A percentile compares a stretch with the other conserved stretches of the same genome.
phyloP scores from a whole-genome alignment of 1,140 invertebrate species.

The Drosophila arizonae region DNA sequence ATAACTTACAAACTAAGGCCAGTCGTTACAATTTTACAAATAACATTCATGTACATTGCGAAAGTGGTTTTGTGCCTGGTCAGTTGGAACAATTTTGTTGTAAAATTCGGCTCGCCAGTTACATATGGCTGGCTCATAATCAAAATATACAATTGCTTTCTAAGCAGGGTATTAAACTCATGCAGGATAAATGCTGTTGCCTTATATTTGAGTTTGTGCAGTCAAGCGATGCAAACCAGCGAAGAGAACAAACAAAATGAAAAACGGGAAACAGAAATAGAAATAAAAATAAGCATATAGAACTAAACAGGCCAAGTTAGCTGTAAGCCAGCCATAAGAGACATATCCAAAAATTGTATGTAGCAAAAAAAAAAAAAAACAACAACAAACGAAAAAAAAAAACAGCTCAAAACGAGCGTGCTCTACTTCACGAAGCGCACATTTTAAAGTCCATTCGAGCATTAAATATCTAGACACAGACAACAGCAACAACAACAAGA shows the following conservation, averaged over 20 bases:
- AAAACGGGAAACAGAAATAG: slow-evolving; percentile 37
- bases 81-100: neutral
- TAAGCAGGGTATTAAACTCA: neutral
- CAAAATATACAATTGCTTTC: neutral
- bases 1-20: no score
- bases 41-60: no score
- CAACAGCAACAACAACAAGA: slow-evolving; percentile 1
- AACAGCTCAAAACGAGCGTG: slow-evolving; percentile 46
- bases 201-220: slow-evolving; percentile 63
- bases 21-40: no score
- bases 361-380: neutral
- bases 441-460: slow-evolving; percentile 67
- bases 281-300: slow-evolving; percentile 36
- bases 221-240: slow-evolving; percentile 57
- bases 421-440: slow-evolving; percentile 43
- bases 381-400: slow-evolving; percentile 47
- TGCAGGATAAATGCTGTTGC: slow-evolving; percentile 41
- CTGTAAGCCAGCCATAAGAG: slow-evolving; percentile 14
- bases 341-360: slow-evolving; percentile 8
- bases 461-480: slow-evolving; percentile 48
- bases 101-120: neutral
- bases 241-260: slow-evolving; percentile 31
- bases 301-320: slow-evolving; percentile 40
- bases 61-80: no score
- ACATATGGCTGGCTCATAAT: neutral